A percentile compares a stretch with the other conserved stretches of the same genome.
Evolutionary conservation across 2,797 vertebrate genomes (phyloP).

Genomic region (Cuculus canorus): DNA sequence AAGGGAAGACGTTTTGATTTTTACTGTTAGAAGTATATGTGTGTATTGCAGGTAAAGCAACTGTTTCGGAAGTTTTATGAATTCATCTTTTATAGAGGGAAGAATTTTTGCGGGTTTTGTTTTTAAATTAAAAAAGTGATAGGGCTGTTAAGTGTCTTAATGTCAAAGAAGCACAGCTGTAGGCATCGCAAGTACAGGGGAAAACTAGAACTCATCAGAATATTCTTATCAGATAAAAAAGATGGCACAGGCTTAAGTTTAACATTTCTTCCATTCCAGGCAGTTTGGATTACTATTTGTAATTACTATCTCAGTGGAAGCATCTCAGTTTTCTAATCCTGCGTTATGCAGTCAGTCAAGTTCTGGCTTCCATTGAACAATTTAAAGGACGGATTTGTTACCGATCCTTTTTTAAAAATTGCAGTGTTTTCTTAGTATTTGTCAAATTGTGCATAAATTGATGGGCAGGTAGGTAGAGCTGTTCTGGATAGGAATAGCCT

Average conservation of each 20-base stretch:
- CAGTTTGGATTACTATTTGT: not conserved
- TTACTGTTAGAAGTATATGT: not conserved
- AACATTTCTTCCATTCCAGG: not conserved
- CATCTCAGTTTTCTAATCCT: not conserved
- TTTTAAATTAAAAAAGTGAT: not conserved
- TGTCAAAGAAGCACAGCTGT: not conserved
- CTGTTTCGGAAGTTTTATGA: not conserved
- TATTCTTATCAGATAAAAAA: not conserved
- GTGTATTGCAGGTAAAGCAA: not conserved
- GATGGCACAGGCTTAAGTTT: not conserved
- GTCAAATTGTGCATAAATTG: not conserved
- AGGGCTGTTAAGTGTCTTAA: not conserved
- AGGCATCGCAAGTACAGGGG: not conserved
- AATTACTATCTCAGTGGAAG: not conserved
- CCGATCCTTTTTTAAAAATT: fast-evolving
- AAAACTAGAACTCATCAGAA: not conserved
- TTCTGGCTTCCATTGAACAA: not conserved
- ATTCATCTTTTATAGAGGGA: not conserved
- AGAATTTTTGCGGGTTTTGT: not conserved
- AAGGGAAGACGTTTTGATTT: not conserved
- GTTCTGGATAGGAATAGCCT: not conserved
- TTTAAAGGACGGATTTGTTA: not conserved
- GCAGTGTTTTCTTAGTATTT: not conserved
- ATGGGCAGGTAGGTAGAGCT: not conserved
- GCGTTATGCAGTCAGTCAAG: fast-evolving